A percentile compares a stretch with the other conserved stretches of the same genome.
Conservation (phyloP, 2,888 invertebrate species). For the Plebejus argus region DNA sequence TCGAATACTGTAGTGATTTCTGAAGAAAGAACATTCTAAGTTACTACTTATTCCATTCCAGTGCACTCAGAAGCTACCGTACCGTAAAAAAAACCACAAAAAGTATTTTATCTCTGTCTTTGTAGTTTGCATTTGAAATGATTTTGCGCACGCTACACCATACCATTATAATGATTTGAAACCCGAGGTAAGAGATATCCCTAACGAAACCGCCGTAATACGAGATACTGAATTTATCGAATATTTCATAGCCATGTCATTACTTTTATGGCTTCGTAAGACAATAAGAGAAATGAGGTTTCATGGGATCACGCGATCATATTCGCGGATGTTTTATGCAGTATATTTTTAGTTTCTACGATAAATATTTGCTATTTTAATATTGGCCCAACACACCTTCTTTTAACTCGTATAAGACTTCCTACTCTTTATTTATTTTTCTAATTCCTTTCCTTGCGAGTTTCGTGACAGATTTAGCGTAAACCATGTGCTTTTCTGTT, state of each 20-base stretch:
- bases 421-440: too few relatives aligned
- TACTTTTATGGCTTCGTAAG: constrained; percentile 39
- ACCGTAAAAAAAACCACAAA: not conserved
- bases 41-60: not conserved
- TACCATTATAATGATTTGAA: constrained; percentile 26
- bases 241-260: constrained; percentile 35
- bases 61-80: not conserved
- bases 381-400: too few relatives aligned
- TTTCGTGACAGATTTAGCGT: too few relatives aligned
- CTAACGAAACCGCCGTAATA: constrained; percentile 19
- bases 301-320: constrained; percentile 12
- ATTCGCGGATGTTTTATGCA: not conserved
- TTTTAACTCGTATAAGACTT: too few relatives aligned
- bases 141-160: constrained; percentile 22
- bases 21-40: too few relatives aligned
- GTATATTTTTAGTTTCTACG: not conserved
- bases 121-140: constrained; percentile 9
- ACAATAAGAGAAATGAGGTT: constrained; percentile 36
- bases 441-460: too few relatives aligned
- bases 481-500: too few relatives aligned
- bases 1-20: too few relatives aligned
- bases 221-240: constrained; percentile 24
- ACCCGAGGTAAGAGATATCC: constrained; percentile 25
- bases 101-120: not conserved
- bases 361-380: too few relatives aligned